Conservation (phyloP, 2,797 vertebrate genomes). For the Anisognathus igniventris region DNA sequence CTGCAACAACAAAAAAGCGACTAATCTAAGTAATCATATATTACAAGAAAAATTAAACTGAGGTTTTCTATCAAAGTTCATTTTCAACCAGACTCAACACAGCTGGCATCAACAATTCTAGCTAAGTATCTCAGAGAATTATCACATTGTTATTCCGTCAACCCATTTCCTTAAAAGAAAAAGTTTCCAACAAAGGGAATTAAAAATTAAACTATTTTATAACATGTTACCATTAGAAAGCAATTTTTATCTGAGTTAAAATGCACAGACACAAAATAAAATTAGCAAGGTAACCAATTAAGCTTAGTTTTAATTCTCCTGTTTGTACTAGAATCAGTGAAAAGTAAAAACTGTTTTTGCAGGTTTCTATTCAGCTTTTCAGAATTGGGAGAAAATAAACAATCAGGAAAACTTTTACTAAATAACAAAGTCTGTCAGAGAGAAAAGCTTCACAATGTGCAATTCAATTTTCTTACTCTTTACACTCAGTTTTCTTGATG, state of each 20-base stretch:
- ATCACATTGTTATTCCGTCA: not conserved
- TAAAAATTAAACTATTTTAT: not conserved
- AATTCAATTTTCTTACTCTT: not conserved
- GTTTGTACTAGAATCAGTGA: not conserved
- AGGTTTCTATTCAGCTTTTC: not conserved
- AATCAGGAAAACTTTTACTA: not conserved
- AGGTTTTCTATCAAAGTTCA: not conserved
- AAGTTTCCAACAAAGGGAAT: not conserved
- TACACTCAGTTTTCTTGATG: not conserved
- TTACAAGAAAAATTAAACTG: not conserved
- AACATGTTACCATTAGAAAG: not conserved
- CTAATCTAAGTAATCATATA: not conserved
- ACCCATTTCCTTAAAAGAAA: not conserved
- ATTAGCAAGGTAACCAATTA: not conserved
- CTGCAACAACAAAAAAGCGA: rapidly evolving
- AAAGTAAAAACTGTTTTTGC: not conserved
- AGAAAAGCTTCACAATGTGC: not conserved
- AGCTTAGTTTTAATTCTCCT: not conserved
- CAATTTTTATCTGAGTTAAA: not conserved
- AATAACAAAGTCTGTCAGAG: not conserved
- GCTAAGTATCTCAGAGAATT: not conserved
- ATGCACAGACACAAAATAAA: not conserved
- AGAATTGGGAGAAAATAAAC: not conserved
- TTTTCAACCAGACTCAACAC: not conserved
- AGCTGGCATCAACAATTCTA: not conserved